These are phyloP conservation scores for Pyrocoelia pectoralis DNA, from an alignment of 2,888 invertebrate species.

Conservation along the genomic window DNA sequence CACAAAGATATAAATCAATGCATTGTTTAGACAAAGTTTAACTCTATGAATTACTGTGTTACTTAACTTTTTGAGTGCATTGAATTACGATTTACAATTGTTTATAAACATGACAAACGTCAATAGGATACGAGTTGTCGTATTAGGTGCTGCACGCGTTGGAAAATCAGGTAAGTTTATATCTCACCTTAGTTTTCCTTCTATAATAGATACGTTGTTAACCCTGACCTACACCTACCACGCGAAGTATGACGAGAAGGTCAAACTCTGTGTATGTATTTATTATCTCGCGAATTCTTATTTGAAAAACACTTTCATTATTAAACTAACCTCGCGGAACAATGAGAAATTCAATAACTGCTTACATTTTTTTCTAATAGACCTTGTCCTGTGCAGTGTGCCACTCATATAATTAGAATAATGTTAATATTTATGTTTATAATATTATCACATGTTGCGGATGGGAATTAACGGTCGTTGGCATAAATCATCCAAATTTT, in stretches of 20 bases:
- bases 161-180: conserved; percentile 78
- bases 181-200: neutral
- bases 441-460: no score
- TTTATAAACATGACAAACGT: conserved; percentile 72
- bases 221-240: conserved; percentile 34
- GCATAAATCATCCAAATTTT: no score
- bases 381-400: no score
- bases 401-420: no score
- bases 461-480: no score
- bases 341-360: no score
- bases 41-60: conserved; percentile 8
- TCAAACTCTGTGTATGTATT: conserved; percentile 19
- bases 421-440: no score
- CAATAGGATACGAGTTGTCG: conserved; percentile 81
- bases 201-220: conserved; percentile 20
- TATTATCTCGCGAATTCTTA: neutral
- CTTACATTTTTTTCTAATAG: no score
- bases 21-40: conserved; percentile 1
- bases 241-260: conserved; percentile 26
- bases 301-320: neutral
- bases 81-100: neutral
- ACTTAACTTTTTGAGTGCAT: neutral
- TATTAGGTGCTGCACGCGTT: conserved; percentile 78
- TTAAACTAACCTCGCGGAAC: no score
- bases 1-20: conserved; percentile 1